These are phyloP conservation scores for Plusia festucae DNA, from an alignment of 2,888 invertebrate genomes.

Conservation along the genomic window DNA sequence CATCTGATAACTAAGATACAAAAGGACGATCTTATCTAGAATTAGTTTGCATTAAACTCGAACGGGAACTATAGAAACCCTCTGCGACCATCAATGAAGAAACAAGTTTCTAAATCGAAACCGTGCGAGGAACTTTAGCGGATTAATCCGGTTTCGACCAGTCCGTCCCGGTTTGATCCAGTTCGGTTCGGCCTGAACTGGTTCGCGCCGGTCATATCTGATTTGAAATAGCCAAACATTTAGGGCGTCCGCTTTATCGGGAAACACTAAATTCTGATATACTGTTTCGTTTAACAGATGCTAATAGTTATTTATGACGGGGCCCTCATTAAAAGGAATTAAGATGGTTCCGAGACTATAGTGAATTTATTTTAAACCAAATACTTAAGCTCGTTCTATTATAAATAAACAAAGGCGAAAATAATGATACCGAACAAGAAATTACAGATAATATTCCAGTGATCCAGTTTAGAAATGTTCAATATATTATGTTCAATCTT, in stretches of 20 bases:
- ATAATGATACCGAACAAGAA: not conserved
- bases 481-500: too few species aligned
- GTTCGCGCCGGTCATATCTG: constrained; percentile 71
- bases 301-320: constrained; percentile 53
- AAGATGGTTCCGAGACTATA: constrained; percentile 27
- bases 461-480: too few species aligned
- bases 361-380: constrained; percentile 25
- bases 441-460: too few species aligned
- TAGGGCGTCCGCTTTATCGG: constrained; percentile 52
- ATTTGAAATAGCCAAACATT: constrained; percentile 81
- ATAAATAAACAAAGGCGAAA: not conserved
- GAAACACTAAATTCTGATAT: constrained; percentile 57
- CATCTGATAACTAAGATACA: constrained; percentile 55
- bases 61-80: constrained; percentile 60
- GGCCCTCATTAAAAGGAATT: constrained; percentile 46
- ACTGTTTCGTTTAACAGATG: constrained; percentile 53
- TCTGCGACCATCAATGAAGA: constrained; percentile 78
- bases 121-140: constrained; percentile 83
- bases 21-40: constrained; percentile 69
- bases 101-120: constrained; percentile 87
- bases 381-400: not conserved
- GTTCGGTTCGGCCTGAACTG: constrained; percentile 62
- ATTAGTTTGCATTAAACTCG: constrained; percentile 74
- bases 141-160: constrained; percentile 83
- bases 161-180: constrained; percentile 74